These are phyloP conservation scores for Bos taurus DNA, from an alignment of 2,113 vertebrate species.

Conservation along the genomic window ARS-UCD2.0 NC_037329.1:28768001-28768500, in stretches of 20 bases:
- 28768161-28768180: neutral
- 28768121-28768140: neutral
- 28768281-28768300: neutral
- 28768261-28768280: neutral
- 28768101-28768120: neutral
- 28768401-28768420: neutral
- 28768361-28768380: neutral
- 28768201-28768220: neutral
- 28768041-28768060: neutral
- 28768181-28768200: neutral
- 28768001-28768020: neutral
- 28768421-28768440: neutral
- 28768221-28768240: neutral
- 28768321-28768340: neutral
- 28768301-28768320: neutral
- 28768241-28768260: neutral
- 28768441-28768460: neutral
- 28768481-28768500: neutral
- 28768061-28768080: neutral
- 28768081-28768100: accelerated
- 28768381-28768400: neutral
- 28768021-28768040: neutral
- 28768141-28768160: neutral
- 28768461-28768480: neutral
- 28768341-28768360: neutral